Evolutionary conservation across 2,888 invertebrate genomes (phyloP).

Genomic region (Caenorhabditis sp.): DNA sequence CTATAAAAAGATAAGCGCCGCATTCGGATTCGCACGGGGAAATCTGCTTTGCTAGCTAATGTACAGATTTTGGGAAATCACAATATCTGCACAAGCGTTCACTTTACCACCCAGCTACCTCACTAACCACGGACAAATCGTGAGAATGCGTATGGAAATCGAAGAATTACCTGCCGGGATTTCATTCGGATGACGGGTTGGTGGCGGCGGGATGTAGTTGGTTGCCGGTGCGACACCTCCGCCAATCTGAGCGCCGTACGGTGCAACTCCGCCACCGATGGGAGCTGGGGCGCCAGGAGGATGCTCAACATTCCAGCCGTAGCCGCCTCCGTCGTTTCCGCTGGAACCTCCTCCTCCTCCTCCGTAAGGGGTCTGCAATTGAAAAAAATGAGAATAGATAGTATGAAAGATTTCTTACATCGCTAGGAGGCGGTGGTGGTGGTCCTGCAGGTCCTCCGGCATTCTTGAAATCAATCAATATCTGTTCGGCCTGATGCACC

Average conservation of each 20-base stretch:
- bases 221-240: slow-evolving; percentile 18
- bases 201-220: slow-evolving; percentile 36
- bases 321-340: slow-evolving; percentile 44
- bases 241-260: slow-evolving; percentile 2
- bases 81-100: too few relatives aligned
- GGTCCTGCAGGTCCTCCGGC: slow-evolving; percentile 50
- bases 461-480: slow-evolving; percentile 78
- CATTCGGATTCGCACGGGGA: too few relatives aligned
- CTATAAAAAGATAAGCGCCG: slow-evolving; percentile 58
- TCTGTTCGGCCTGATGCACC: slow-evolving; percentile 75
- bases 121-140: too few relatives aligned
- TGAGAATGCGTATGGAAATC: too few relatives aligned
- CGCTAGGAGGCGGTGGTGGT: slow-evolving; percentile 51
- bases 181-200: slow-evolving; percentile 44
- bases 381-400: background rate
- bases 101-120: too few relatives aligned
- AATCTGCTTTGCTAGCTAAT: too few relatives aligned
- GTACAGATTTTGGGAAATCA: too few relatives aligned
- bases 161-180: slow-evolving; percentile 35
- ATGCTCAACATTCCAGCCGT: slow-evolving; percentile 55
- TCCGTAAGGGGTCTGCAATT: slow-evolving; percentile 45
- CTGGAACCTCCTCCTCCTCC: slow-evolving; percentile 31
- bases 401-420: too few relatives aligned
- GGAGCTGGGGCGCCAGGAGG: slow-evolving; percentile 5
- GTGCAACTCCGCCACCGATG: slow-evolving; percentile 29